A percentile compares a stretch with the other conserved stretches of the same genome.
phyloP scores from a whole-genome alignment of 1,140 invertebrate species.

The Pectinophora gossypiella region DNA sequence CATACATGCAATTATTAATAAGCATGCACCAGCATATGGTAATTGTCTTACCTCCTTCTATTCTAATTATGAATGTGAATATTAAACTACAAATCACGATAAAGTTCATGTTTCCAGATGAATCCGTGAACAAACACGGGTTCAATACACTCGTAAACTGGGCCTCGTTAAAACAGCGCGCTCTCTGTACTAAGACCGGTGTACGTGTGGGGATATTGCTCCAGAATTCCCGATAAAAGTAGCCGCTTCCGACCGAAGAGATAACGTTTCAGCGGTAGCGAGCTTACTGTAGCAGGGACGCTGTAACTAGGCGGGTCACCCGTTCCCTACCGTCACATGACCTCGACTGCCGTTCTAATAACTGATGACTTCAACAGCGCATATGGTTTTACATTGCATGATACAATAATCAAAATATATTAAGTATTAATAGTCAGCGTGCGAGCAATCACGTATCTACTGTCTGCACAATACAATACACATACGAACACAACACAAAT shows the following conservation, averaged over 20 bases:
- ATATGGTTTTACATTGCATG: too few species aligned
- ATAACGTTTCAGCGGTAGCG: slow-evolving; percentile 36
- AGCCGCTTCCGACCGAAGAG: slow-evolving; percentile 34
- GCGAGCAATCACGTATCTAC: too few species aligned
- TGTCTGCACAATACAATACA: too few species aligned
- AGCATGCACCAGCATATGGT: not conserved
- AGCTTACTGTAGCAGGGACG: too few species aligned
- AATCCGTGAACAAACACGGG: slow-evolving; percentile 18
- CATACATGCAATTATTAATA: not conserved
- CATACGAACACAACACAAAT: too few species aligned
- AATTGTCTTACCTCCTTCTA: slow-evolving; percentile 23
- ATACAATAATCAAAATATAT: too few species aligned
- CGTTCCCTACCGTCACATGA: slow-evolving; percentile 15
- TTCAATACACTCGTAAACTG: slow-evolving; percentile 32
- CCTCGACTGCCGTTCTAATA: slow-evolving; percentile 12
- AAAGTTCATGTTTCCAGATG: slow-evolving; percentile 25
- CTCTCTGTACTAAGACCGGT: not conserved
- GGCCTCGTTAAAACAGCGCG: slow-evolving; percentile 22
- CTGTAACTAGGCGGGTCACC: too few species aligned
- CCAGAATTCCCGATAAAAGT: slow-evolving; percentile 29
- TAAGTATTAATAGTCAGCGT: too few species aligned
- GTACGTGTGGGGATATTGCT: not conserved
- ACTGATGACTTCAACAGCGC: too few species aligned
- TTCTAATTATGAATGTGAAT: slow-evolving; percentile 12
- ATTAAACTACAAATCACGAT: slow-evolving; percentile 20